A percentile compares a stretch with the other conserved stretches of the same genome.
Evolutionary conservation across 2,113 vertebrate genomes (phyloP).

Genomic region (Neomonachus schauinslandi): DNA sequence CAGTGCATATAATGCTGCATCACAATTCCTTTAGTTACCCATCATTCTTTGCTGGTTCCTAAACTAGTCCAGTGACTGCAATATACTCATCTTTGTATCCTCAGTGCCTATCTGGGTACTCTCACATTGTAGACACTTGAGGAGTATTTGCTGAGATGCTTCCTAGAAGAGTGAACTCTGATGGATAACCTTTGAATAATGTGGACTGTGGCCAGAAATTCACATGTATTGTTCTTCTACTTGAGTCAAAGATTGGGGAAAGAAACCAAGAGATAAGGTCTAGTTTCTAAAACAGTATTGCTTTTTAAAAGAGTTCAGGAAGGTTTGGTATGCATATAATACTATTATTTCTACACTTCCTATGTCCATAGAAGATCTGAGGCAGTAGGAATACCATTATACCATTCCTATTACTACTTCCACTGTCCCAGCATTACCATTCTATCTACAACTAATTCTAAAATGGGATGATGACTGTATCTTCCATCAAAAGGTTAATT

Average conservation of each 20-base stretch:
- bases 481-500: neutral
- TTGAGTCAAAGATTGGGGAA: neutral
- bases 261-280: neutral
- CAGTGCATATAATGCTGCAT: neutral
- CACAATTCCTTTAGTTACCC: neutral
- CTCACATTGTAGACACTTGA: neutral
- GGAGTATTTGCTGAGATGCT: neutral
- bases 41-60: neutral
- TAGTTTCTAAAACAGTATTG: neutral
- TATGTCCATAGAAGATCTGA: neutral
- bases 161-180: neutral
- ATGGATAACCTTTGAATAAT: neutral
- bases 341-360: neutral
- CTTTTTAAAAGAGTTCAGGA: neutral
- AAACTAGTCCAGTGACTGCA: neutral
- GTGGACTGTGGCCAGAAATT: neutral
- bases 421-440: neutral
- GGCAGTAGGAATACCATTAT: neutral
- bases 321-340: neutral
- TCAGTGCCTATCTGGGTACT: neutral
- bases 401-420: neutral
- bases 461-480: neutral
- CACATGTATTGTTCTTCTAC: neutral
- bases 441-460: neutral
- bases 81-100: neutral